These are phyloP conservation scores for Sitobion miscanthi DNA, from an alignment of 1,140 invertebrate species.

Conservation along the genomic window DNA sequence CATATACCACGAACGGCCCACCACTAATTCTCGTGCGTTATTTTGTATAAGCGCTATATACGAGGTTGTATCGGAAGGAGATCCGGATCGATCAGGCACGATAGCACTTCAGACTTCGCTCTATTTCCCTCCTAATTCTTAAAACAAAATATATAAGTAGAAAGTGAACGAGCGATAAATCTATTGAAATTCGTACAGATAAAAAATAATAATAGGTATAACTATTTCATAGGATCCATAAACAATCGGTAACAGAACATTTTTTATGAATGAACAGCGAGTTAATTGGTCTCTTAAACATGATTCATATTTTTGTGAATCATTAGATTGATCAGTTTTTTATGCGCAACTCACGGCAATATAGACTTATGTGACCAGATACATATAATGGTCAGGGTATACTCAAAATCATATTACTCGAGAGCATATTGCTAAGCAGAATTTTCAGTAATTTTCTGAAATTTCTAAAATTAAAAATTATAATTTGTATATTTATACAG, in stretches of 20 bases:
- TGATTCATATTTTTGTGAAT: neutral
- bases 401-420: neutral
- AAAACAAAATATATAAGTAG: neutral
- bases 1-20: no score
- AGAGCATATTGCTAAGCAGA: no score
- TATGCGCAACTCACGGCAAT: neutral
- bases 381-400: neutral
- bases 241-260: neutral
- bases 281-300: neutral
- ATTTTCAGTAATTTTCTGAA: no score
- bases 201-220: neutral
- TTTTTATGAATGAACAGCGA: neutral
- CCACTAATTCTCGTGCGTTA: no score
- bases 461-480: no score
- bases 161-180: neutral
- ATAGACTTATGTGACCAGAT: neutral
- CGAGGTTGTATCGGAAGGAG: neutral
- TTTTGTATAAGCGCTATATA: no score
- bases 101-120: neutral
- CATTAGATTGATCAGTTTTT: neutral
- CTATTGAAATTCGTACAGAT: neutral
- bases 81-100: neutral
- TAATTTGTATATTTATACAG: no score
- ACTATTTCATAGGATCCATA: no score
- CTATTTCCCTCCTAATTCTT: neutral